These are phyloP conservation scores for Sebastes wilsoni DNA, from an alignment of 2,797 vertebrate genomes.

Conservation along the genomic window DNA sequence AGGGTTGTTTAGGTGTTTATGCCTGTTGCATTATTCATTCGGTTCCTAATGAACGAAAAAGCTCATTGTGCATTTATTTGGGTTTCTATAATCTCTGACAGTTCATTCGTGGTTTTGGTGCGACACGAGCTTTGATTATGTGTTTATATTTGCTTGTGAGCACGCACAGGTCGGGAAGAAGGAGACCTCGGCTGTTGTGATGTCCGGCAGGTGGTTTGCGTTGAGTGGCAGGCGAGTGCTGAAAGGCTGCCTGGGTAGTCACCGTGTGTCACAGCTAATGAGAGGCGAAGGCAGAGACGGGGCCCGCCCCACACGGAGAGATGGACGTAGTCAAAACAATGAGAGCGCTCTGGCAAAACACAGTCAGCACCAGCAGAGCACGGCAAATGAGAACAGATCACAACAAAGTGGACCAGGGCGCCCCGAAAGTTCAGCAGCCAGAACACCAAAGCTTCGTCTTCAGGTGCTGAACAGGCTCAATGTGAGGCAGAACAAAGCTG, in stretches of 20 bases:
- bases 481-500: background rate
- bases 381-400: slow-evolving; percentile 42
- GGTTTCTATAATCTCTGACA: slow-evolving; percentile 6
- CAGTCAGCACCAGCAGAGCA: slow-evolving; percentile 14
- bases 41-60: slow-evolving; percentile 15
- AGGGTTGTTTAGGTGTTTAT: slow-evolving; percentile 38
- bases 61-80: slow-evolving; percentile 29
- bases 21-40: slow-evolving; percentile 39
- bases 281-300: slow-evolving; percentile 37
- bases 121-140: background rate
- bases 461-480: background rate
- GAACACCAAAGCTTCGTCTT: slow-evolving; percentile 13
- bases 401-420: slow-evolving; percentile 32
- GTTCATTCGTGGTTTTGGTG: slow-evolving; percentile 15
- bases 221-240: slow-evolving; percentile 42
- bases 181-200: background rate
- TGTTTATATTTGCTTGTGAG: slow-evolving; percentile 20
- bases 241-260: slow-evolving; percentile 48
- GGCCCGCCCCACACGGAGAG: slow-evolving; percentile 33
- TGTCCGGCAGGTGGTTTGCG: slow-evolving; percentile 54
- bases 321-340: slow-evolving; percentile 58
- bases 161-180: background rate
- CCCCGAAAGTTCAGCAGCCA: slow-evolving; percentile 1
- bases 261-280: slow-evolving; percentile 48
- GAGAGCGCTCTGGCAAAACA: slow-evolving; percentile 34